These are phyloP conservation scores for Sinhomidia bicolor DNA, from an alignment of 2,888 invertebrate genomes.

Conservation along the genomic window DNA sequence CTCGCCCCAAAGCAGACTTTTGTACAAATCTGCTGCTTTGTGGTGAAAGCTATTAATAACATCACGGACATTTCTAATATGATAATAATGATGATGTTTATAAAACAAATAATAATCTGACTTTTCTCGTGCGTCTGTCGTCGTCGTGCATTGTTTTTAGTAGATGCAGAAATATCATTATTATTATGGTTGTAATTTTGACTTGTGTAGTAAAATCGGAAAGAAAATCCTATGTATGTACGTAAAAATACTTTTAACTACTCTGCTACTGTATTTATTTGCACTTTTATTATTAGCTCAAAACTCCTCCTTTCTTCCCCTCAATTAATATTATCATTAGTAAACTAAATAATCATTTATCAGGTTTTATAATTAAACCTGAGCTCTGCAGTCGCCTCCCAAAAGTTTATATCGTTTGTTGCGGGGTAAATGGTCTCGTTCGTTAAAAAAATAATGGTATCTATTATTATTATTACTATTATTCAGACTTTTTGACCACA, in stretches of 20 bases:
- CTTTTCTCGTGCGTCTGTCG: slow-evolving; percentile 39
- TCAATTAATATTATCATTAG: slow-evolving; percentile 7
- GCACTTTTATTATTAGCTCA: slow-evolving; percentile 42
- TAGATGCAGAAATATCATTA: slow-evolving; percentile 42
- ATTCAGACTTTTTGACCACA: slow-evolving; percentile 6
- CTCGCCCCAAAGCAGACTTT: slow-evolving; percentile 7
- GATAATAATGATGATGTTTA: slow-evolving; percentile 19
- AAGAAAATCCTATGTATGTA: slow-evolving; percentile 35
- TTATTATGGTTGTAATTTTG: slow-evolving; percentile 53
- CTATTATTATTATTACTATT: no score
- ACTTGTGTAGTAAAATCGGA: slow-evolving; percentile 55
- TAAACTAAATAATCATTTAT: slow-evolving; percentile 1
- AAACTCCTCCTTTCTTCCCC: not conserved
- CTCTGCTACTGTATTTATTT: slow-evolving; percentile 53
- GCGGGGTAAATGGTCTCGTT: slow-evolving; percentile 16
- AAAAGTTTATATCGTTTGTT: not conserved
- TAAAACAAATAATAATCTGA: slow-evolving; percentile 17
- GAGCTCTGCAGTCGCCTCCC: not conserved
- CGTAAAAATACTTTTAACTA: slow-evolving; percentile 36
- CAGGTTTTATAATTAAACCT: slow-evolving; percentile 39
- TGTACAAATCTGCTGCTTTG: slow-evolving; percentile 7
- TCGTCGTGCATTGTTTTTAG: slow-evolving; percentile 38
- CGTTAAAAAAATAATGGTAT: not conserved
- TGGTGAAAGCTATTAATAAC: slow-evolving; percentile 11
- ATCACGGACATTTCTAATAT: slow-evolving; percentile 24